A percentile compares a stretch with the other conserved stretches of the same genome.
phyloP scores from a whole-genome alignment of 2,888 invertebrate species.

The Minunthozetes semirufus region DNA sequence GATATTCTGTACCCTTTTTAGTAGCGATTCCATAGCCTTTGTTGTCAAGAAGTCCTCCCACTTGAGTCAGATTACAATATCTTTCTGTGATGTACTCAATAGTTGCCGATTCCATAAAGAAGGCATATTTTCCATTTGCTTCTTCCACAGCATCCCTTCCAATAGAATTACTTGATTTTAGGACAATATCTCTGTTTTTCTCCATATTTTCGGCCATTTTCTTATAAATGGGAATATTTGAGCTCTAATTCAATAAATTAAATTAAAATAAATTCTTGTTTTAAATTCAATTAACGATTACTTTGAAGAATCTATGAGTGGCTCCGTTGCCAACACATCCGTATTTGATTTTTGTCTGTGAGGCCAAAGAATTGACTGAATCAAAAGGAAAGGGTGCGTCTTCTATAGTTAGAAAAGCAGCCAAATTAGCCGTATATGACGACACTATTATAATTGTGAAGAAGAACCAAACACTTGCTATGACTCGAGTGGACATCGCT shows the following conservation, averaged over 20 bases:
- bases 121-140: slow-evolving; percentile 51
- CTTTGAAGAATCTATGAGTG: slow-evolving; percentile 88
- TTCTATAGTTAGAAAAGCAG: slow-evolving; percentile 47
- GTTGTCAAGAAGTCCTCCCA: slow-evolving; percentile 55
- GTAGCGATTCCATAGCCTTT: slow-evolving; percentile 94
- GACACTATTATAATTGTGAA: slow-evolving; percentile 43
- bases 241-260: slow-evolving; percentile 41
- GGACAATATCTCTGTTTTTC: slow-evolving; percentile 44
- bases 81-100: slow-evolving; percentile 52
- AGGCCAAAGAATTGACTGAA: slow-evolving; percentile 44
- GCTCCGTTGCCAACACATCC: slow-evolving; percentile 85
- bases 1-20: slow-evolving; percentile 40
- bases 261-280: neutral
- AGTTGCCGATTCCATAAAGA: slow-evolving; percentile 53
- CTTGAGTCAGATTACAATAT: slow-evolving; percentile 54
- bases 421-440: slow-evolving; percentile 47
- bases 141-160: slow-evolving; percentile 57
- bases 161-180: slow-evolving; percentile 54
- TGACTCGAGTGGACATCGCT: slow-evolving; percentile 48
- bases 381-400: slow-evolving; percentile 66
- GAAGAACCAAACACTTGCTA: slow-evolving; percentile 43
- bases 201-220: slow-evolving; percentile 52
- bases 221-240: slow-evolving; percentile 51
- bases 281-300: slow-evolving; percentile 47
- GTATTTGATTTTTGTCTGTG: slow-evolving; percentile 79